Base-by-base conservation (phyloP, 2,888 invertebrate genomes). In the Chorisops tibialis region DNA sequence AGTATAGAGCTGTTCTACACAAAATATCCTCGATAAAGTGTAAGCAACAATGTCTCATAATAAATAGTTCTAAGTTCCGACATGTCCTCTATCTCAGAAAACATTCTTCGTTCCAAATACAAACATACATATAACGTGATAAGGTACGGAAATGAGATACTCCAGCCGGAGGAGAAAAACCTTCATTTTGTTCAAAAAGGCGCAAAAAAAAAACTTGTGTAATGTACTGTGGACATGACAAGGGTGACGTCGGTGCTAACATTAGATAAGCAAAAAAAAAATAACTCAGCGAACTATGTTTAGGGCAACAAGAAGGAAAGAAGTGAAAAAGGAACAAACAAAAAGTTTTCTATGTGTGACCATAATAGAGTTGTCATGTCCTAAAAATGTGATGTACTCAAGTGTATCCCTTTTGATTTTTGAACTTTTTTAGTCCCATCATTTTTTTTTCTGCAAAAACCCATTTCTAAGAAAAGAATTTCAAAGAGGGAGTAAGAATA, bases 331-430 rank as follows among this genome's bases (percentile, higher is more conserved):
- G 30, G 43, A 30, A 18, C 43, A 56, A 43, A 56, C 43, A 54
- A 12, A 30, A 39, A 56, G 19, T 24, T 11, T 39, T 39, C 39
- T 41, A 16, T 56, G 30, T 56, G 56, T 11, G 45, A 30, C 56
- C 56, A 43, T 56, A 56, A 56, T 56, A 56, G 43, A 56, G 56
- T 30, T 56, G 56, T 56, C 56, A 56, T 56, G 56, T 56, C 56
- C 30, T 30, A 30, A 30, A n/a, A n/a, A 30, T 30, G 30, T 30
- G 30, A 30, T 30, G 30, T 30, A 30, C 30, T 30, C 30, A 30
- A 9, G 1, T 30, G 30, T 30, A 30, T 30, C 30, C 30, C 3
- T 30, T 30, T 30, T 30, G 30, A 30, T 30, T 30, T 30, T 30
- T 9, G 30, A 30, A 9, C 2, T 9, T 30, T 9, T 30, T 30